Conservation (phyloP, 2,113 vertebrate genomes). For the Strix aluco region DNA sequence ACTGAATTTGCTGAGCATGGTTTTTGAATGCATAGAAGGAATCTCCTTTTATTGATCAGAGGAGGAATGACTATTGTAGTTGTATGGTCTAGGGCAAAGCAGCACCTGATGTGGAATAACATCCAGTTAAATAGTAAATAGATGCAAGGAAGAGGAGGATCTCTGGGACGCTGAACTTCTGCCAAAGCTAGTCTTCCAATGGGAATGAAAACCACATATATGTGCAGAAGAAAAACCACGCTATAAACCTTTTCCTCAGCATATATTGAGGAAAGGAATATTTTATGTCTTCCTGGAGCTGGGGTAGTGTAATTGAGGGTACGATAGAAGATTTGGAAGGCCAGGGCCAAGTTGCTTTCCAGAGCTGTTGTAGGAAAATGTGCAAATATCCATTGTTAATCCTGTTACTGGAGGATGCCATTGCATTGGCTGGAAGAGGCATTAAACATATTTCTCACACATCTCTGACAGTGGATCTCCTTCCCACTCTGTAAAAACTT, state of each 20-base stretch:
- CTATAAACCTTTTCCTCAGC: background rate
- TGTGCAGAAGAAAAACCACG: background rate
- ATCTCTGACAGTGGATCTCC: background rate
- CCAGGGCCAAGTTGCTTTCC: background rate
- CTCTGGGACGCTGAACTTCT: background rate
- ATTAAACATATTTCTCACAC: background rate
- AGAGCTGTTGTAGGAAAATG: background rate
- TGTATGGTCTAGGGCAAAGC: background rate
- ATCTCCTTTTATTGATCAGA: background rate
- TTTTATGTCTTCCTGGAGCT: background rate
- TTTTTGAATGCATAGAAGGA: background rate
- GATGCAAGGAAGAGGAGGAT: background rate
- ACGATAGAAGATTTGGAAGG: background rate
- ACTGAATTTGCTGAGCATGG: background rate
- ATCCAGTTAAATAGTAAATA: background rate
- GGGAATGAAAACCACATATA: background rate
- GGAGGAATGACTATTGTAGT: background rate
- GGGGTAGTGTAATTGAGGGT: background rate
- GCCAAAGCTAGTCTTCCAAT: background rate
- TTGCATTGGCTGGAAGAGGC: background rate
- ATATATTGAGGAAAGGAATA: background rate
- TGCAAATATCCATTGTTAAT: slow-evolving; percentile 12
- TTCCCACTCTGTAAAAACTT: background rate
- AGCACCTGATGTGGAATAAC: background rate
- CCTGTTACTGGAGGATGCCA: background rate